phyloP scores from a whole-genome alignment of 2,888 invertebrate species.

The Drosophila subsilvestris region DNA sequence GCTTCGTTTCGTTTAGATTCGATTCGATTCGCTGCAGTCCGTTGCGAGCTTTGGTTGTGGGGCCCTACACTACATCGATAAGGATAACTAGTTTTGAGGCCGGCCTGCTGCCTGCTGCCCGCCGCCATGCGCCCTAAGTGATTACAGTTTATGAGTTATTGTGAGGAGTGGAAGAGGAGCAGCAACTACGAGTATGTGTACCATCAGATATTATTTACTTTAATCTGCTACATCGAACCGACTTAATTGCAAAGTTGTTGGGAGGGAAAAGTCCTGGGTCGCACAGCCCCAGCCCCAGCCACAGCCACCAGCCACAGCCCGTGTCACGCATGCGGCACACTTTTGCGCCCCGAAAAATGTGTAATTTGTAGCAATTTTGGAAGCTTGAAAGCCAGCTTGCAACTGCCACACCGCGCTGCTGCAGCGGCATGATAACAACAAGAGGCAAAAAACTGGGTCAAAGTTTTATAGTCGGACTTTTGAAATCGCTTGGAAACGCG shows the following conservation, averaged over 20 bases:
- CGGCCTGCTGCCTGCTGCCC: slow-evolving; percentile 28
- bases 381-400: slow-evolving; percentile 45
- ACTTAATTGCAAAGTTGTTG: slow-evolving; percentile 70
- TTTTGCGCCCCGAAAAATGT: slow-evolving; percentile 75
- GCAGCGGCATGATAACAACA: slow-evolving; percentile 31
- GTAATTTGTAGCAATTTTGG: slow-evolving; percentile 78
- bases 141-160: slow-evolving; percentile 77
- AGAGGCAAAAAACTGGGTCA: slow-evolving; percentile 67
- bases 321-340: slow-evolving; percentile 72
- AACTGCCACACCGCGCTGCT: slow-evolving; percentile 22
- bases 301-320: slow-evolving; percentile 2
- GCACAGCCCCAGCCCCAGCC: slow-evolving; percentile 2
- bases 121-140: slow-evolving; percentile 55
- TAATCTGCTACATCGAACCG: slow-evolving; percentile 73
- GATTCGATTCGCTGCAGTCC: slow-evolving; percentile 12
- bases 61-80: slow-evolving; percentile 50
- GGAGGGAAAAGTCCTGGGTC: slow-evolving; percentile 55
- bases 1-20: slow-evolving; percentile 6
- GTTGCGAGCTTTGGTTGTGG: slow-evolving; percentile 11
- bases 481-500: slow-evolving; percentile 21
- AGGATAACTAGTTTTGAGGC: slow-evolving; percentile 68
- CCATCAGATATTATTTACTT: slow-evolving; percentile 75
- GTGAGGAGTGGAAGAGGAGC: slow-evolving; percentile 24
- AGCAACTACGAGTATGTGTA: slow-evolving; percentile 16
- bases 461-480: slow-evolving; percentile 70